phyloP scores from a whole-genome alignment of 2,888 invertebrate species.

The Helicoverpa assulta region DNA sequence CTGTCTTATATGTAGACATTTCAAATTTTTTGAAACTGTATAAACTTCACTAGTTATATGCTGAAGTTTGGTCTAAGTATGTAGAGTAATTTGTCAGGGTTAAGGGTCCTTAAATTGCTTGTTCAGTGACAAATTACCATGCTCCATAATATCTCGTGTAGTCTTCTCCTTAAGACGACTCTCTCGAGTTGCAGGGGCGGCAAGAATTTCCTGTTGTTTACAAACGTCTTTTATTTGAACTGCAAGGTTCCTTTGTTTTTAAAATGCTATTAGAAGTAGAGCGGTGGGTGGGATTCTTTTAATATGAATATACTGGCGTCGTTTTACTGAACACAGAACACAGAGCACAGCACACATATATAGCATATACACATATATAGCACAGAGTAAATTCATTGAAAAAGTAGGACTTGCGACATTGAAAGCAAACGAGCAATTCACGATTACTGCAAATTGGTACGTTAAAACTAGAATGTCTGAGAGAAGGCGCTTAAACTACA shows the following conservation, averaged over 20 bases:
- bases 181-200: conserved; percentile 26
- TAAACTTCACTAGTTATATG: conserved; percentile 9
- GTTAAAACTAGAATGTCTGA: conserved; percentile 57
- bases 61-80: conserved; percentile 30
- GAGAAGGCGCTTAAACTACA: conserved; percentile 65
- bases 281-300: background rate
- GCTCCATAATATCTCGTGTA: conserved; percentile 40
- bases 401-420: background rate
- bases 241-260: background rate
- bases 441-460: conserved; percentile 55
- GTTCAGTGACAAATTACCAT: conserved; percentile 46
- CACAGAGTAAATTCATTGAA: background rate
- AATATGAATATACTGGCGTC: background rate
- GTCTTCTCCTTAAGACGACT: conserved; percentile 38
- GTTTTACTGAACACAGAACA: too few species aligned
- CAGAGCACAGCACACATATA: too few species aligned
- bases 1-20: conserved; percentile 19
- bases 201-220: conserved; percentile 36
- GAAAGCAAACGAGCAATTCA: conserved; percentile 24
- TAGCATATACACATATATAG: too few species aligned
- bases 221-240: conserved; percentile 4
- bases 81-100: conserved; percentile 46
- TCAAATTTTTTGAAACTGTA: conserved; percentile 35
- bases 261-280: background rate
- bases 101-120: conserved; percentile 43